phyloP scores from a whole-genome alignment of 1,140 invertebrate species.

The Harpegnathos saltator region DNA sequence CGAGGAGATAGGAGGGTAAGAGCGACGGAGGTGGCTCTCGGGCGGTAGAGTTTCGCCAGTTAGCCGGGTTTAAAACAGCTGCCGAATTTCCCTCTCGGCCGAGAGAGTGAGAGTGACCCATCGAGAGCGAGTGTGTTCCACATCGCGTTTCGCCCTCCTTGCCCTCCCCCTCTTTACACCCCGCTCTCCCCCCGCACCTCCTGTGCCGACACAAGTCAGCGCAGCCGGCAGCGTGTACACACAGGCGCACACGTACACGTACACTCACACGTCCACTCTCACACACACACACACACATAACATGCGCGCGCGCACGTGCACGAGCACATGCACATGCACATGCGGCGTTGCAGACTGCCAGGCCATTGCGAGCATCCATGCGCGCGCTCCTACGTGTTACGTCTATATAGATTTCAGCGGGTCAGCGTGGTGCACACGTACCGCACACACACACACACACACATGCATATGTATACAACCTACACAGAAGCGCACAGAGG shows the following conservation, averaged over 20 bases:
- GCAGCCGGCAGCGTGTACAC: conserved; percentile 64
- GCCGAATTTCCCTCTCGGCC: conserved; percentile 85
- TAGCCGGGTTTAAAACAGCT: conserved; percentile 84
- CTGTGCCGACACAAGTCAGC: conserved; percentile 66
- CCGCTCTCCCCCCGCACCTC: too few relatives aligned
- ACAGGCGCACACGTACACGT: conserved; percentile 16
- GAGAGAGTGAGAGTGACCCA: conserved; percentile 85
- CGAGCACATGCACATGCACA: conserved; percentile 58
- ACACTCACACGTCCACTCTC: not conserved
- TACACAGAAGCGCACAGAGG: too few relatives aligned
- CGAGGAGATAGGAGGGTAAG: conserved; percentile 35
- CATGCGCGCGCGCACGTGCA: conserved; percentile 70
- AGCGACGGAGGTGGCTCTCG: conserved; percentile 72
- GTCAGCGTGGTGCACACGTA: conserved; percentile 30
- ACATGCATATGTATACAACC: not conserved
- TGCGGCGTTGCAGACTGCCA: conserved; percentile 59
- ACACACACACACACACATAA: too few relatives aligned
- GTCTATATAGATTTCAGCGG: conserved; percentile 56
- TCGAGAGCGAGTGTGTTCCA: conserved; percentile 85
- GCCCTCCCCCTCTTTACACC: not conserved
- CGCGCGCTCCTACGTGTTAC: conserved; percentile 63
- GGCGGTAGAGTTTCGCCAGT: conserved; percentile 79
- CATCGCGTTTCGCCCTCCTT: conserved; percentile 66
- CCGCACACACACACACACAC: conserved; percentile 26
- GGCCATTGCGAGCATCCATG: conserved; percentile 73